A percentile compares a stretch with the other conserved stretches of the same genome.
phyloP scores from a whole-genome alignment of 1,140 invertebrate species.

The Megalonaias nervosa region DNA sequence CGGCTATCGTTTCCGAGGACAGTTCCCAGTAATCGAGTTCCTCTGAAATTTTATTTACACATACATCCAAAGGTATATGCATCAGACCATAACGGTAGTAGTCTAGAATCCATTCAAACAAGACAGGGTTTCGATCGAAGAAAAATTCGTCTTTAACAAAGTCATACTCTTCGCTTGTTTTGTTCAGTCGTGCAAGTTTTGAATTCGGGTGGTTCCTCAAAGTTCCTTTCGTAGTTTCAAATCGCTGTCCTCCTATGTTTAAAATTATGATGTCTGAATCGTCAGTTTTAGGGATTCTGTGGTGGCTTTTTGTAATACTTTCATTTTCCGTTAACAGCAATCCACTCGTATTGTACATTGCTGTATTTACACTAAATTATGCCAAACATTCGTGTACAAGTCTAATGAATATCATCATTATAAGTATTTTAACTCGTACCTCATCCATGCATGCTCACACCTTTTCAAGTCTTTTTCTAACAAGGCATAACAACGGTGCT shows the following conservation, averaged over 20 bases:
- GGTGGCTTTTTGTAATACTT: background rate
- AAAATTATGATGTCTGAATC: slow-evolving; percentile 15
- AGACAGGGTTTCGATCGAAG: slow-evolving; percentile 28
- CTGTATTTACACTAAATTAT: no score
- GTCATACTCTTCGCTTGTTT: slow-evolving; percentile 24
- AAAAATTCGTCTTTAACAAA: slow-evolving; percentile 6
- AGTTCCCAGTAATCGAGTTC: slow-evolving; percentile 27
- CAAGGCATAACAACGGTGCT: no score
- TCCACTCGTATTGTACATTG: no score
- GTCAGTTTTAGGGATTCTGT: slow-evolving; percentile 9
- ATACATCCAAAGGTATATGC: slow-evolving; percentile 22
- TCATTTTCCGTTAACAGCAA: no score
- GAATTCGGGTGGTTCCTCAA: slow-evolving; percentile 23
- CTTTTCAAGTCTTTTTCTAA: no score
- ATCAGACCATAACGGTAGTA: slow-evolving; percentile 21
- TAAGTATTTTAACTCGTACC: no score
- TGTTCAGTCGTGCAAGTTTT: slow-evolving; percentile 7
- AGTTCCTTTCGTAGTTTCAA: slow-evolving; percentile 23
- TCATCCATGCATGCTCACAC: no score
- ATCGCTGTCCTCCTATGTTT: slow-evolving; percentile 20
- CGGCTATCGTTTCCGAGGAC: slow-evolving; percentile 16
- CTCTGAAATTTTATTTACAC: slow-evolving; percentile 10
- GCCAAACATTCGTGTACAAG: no score
- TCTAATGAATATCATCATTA: no score
- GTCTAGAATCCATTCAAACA: slow-evolving; percentile 24